These are phyloP conservation scores for Connochaetes taurinus DNA, from an alignment of 2,113 vertebrate genomes.

Conservation along the genomic window DNA sequence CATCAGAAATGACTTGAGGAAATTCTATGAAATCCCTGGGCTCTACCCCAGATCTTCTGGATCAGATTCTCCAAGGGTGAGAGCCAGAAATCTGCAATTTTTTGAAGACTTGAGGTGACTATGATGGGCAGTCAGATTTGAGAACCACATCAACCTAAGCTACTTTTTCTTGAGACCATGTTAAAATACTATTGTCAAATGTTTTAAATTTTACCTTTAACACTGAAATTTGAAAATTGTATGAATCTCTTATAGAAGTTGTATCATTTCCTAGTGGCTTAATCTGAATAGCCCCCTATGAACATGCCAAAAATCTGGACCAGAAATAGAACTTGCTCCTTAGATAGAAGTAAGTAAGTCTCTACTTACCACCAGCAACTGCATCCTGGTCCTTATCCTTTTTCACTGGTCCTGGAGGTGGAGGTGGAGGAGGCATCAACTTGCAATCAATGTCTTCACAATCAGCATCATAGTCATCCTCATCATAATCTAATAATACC, in stretches of 20 bases:
- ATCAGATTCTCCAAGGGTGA: background rate
- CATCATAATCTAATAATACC: slow-evolving; percentile 85
- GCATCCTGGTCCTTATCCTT: slow-evolving; percentile 88
- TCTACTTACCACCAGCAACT: slow-evolving; percentile 81
- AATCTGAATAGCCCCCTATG: background rate
- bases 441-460: slow-evolving; percentile 97
- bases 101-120: background rate
- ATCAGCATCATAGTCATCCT: slow-evolving; percentile 98
- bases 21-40: background rate
- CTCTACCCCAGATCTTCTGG: slow-evolving; percentile 20
- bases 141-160: background rate
- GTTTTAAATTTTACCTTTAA: background rate
- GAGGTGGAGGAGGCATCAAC: slow-evolving; percentile 96
- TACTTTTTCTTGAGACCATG: background rate
- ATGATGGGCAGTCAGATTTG: background rate
- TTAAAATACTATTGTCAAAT: background rate
- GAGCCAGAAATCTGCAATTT: background rate
- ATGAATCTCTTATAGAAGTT: background rate
- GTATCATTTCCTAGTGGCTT: background rate
- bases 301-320: background rate
- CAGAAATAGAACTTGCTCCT: slow-evolving; percentile 2
- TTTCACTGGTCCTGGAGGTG: slow-evolving; percentile 85
- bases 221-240: background rate
- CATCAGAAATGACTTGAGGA: slow-evolving; percentile 27
- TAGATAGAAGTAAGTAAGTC: slow-evolving; percentile 44